These are phyloP conservation scores for Lacerta agilis DNA, from an alignment of 2,797 vertebrate genomes.

Conservation along the genomic window DNA sequence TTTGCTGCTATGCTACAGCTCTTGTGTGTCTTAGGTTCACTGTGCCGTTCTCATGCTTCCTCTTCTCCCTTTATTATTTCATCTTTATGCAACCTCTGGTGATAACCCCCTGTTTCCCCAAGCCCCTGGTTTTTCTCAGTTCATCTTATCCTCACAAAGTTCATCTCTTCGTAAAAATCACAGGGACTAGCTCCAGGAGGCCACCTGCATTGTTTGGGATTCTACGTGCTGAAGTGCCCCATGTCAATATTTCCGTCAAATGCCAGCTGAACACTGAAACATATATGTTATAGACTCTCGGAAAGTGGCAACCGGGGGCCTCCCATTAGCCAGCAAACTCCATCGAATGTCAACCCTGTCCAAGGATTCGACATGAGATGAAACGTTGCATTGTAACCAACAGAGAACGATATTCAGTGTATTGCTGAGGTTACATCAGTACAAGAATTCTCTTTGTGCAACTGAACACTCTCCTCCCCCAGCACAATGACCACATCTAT, in stretches of 20 bases:
- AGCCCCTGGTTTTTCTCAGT: not conserved
- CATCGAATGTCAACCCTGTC: not conserved
- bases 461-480: no score
- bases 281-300: not conserved
- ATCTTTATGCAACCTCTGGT: not conserved
- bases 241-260: not conserved
- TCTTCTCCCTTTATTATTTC: not conserved
- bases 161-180: not conserved
- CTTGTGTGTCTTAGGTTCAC: not conserved
- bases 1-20: not conserved
- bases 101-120: not conserved
- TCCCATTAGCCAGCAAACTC: not conserved
- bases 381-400: not conserved
- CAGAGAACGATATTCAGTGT: no score
- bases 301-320: not conserved
- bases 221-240: not conserved
- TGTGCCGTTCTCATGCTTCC: not conserved
- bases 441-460: no score
- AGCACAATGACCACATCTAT: no score
- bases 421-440: no score
- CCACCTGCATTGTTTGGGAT: constrained; percentile 3
- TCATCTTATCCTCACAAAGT: not conserved
- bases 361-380: not conserved
- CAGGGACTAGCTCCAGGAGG: not conserved
- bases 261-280: not conserved